Evolutionary conservation across 2,888 invertebrate genomes (phyloP).

Genomic region (Hesperia comma): DNA sequence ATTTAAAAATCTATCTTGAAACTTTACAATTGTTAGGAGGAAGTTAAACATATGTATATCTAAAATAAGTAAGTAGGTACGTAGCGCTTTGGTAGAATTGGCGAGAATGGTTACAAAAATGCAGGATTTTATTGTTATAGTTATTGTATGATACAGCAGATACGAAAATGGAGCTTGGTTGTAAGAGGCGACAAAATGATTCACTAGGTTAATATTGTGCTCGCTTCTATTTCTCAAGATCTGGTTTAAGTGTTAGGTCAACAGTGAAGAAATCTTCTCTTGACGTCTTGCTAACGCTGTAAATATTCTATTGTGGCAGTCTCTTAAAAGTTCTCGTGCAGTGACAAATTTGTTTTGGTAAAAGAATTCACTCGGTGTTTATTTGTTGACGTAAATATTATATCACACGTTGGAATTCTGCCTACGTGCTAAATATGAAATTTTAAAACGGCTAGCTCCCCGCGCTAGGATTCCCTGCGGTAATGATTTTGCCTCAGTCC

Average conservation of each 20-base stretch:
- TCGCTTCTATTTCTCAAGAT: conserved; percentile 36
- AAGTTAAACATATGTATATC: no score
- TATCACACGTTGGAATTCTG: neutral
- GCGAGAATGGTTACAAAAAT: neutral
- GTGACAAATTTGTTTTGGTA: neutral
- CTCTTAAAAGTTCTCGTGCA: conserved; percentile 15
- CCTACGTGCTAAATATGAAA: no score
- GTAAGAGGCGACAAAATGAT: conserved; percentile 16
- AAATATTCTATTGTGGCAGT: conserved; percentile 30
- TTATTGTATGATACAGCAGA: neutral
- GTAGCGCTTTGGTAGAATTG: no score
- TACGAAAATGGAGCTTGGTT: neutral
- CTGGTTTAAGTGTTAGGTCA: conserved; percentile 38
- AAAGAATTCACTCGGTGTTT: neutral
- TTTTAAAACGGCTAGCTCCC: no score
- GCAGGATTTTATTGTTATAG: neutral
- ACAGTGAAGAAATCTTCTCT: conserved; percentile 31
- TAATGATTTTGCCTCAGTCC: no score
- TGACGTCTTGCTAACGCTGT: conserved; percentile 29
- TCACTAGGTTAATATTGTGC: conserved; percentile 27
- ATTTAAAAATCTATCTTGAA: neutral
- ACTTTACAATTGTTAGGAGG: no score
- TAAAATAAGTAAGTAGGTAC: no score
- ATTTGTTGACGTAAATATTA: neutral
- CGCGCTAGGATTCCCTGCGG: no score